These are phyloP conservation scores for Caenorhabditis sulstoni DNA, from an alignment of 2,888 invertebrate genomes.

Conservation along the genomic window DNA sequence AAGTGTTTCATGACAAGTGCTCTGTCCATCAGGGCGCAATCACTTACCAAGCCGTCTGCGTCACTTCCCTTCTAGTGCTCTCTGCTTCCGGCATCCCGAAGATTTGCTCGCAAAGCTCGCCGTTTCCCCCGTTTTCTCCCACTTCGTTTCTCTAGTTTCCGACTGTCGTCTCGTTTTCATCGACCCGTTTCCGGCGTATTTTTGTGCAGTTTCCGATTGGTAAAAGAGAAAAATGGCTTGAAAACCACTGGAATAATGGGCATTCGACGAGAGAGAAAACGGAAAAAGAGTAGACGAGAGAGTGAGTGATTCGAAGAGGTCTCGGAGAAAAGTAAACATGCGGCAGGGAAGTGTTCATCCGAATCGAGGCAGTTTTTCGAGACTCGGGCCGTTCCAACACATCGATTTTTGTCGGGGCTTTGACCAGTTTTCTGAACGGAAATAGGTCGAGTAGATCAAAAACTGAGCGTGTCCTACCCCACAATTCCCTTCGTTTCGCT, in stretches of 20 bases:
- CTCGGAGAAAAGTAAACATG: constrained; percentile 29
- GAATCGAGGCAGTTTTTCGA: constrained; percentile 26
- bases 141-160: constrained; percentile 2
- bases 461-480: not conserved
- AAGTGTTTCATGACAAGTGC: constrained; percentile 55
- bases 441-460: not conserved
- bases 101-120: constrained; percentile 46
- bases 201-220: constrained; percentile 7
- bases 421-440: constrained; percentile 20
- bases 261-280: constrained; percentile 2
- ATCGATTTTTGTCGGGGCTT: constrained; percentile 25
- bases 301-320: constrained; percentile 21
- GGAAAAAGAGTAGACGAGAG: not conserved
- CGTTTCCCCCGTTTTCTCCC: constrained; percentile 27
- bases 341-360: constrained; percentile 34
- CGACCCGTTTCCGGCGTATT: constrained; percentile 20
- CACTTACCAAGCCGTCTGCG: constrained; percentile 45
- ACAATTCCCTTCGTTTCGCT: not conserved
- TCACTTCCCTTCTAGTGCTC: constrained; percentile 1
- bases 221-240: constrained; percentile 13
- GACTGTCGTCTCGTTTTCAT: constrained; percentile 7
- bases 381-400: constrained; percentile 11
- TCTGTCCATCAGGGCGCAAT: constrained; percentile 27
- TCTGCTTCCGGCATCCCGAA: constrained; percentile 43
- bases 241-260: constrained; percentile 16